Evolutionary conservation across 2,888 invertebrate genomes (phyloP).

Genomic region (Seira sanloemensis): DNA sequence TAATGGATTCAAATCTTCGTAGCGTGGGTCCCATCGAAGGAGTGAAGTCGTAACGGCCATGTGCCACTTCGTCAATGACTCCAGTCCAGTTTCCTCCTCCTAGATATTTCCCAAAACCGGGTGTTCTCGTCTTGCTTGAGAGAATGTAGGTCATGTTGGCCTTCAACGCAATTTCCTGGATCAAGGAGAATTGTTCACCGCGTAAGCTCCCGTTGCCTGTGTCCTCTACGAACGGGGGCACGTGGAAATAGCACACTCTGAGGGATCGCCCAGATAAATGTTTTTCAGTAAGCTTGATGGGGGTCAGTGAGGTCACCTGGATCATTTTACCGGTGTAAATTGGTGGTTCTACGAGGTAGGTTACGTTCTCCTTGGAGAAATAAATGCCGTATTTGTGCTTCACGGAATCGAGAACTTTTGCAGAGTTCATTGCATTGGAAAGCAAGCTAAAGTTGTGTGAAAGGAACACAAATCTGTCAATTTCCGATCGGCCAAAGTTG

Average conservation of each 20-base stretch:
- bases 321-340: not conserved
- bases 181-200: not conserved
- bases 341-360: not conserved
- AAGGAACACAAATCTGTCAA: not conserved
- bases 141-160: not conserved
- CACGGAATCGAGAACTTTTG: not conserved
- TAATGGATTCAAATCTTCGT: not conserved
- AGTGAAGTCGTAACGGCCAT: not conserved
- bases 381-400: not conserved
- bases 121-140: not conserved
- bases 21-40: not conserved
- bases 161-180: not conserved
- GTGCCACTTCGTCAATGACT: not conserved
- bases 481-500: not conserved
- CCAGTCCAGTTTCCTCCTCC: conserved; percentile 27
- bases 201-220: not conserved
- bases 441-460: not conserved
- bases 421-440: not conserved
- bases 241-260: not conserved
- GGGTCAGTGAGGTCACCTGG: not conserved
- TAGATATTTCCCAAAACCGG: not conserved
- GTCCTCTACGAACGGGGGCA: not conserved
- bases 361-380: not conserved
- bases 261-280: not conserved
- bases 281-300: not conserved